Base-by-base conservation (phyloP, 2,888 invertebrate species). In the Caradrina clavipalpis region DNA sequence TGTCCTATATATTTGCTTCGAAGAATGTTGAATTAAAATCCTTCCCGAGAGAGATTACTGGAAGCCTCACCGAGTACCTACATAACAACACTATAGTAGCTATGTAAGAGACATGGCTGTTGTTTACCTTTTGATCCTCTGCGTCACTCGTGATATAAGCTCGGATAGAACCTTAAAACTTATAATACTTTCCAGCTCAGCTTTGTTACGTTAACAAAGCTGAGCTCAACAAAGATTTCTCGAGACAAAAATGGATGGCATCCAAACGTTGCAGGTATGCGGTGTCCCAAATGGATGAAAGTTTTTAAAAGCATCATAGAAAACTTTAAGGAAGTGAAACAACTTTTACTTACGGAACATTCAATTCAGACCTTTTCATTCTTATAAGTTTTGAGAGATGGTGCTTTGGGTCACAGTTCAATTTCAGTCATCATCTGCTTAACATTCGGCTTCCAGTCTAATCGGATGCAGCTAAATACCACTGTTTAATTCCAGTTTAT, bases 221-320 rank as follows among this genome's bases (percentile, higher is more conserved):
- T 67, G 54, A 49, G 54, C 51, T n/a, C 26, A 35, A 59, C 50
- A 67, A 73, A 73, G 57, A 67, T 62, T 62, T 67, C 39, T 61
- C 42, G 26, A 50, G 39, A 75, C 45, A 55, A 51, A 56, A 63
- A 68, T 63, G n/a, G 39, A 60, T 78, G 56, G 31, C 61, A 50
- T 73, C 51, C 56, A 57, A 59, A 59, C 54, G 62, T 39, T 63
- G 51, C 79, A 53, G 68, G 58, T 75, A 72, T 78, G 45, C 47
- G 51, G 58, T 55, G 54, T 53, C 59, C 58, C 49, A 55, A 78
- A 59, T 59, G 55, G 50, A 59, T 53, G 50, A 62, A 81, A 73
- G 60, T 78, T 73, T 59, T 73, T 61, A 57, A 75, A 65, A 66
- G 50, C 39, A 26, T 65, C 51, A 74, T 77, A 59, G 50, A 54